Evolutionary conservation across 1,140 invertebrate species (phyloP), one percentile per base, ranked within the genome.

Genomic region (Cotesia glomerata): DNA sequence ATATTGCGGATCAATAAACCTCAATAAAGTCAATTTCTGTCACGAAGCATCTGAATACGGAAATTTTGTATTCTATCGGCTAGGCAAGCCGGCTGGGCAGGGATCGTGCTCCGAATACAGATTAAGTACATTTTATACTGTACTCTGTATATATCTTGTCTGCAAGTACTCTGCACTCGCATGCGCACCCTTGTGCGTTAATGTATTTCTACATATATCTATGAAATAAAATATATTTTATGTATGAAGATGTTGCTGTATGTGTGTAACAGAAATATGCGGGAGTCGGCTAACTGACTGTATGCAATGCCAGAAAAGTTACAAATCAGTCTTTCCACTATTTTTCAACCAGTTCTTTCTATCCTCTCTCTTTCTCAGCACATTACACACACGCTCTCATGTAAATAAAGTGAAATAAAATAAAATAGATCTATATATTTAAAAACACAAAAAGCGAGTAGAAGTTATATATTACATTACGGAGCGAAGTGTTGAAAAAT

Each of bases 11-110:
- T 87, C 86, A 83, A 87, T 87, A 87, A 86, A 85, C 84, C 82
- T 85, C 85, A 86, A 86, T 87, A 87, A 85, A 86, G 86, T 87
- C 85, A 87, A 86, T 87, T 86, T 86, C 85, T 85, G 85, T 87
- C 84, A 83, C 78, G 76, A 76, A 80, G 79, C 85, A 87, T 87
- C 84, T 86, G 86, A 86, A 87, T 87, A 80, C 83, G 79, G 77
- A 81, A 85, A 87, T 86, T 87, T 87, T 86, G 85, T 86, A 86
- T 86, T 87, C 85, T 74, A 74, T 58, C 72, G 80, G 76, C 75
- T 80, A 79, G 79, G 79, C 78, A 58, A 76, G 78, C 73, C 77
- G 83, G 76, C 79, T 78, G 81, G 79, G 78, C 81, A 79, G 75
- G 77, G 77, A 75, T 79, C 85, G 83, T 85, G 83, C 73, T 75